phyloP scores from a whole-genome alignment of 2,888 invertebrate genomes.

The Arrhopalites spinosus region DNA sequence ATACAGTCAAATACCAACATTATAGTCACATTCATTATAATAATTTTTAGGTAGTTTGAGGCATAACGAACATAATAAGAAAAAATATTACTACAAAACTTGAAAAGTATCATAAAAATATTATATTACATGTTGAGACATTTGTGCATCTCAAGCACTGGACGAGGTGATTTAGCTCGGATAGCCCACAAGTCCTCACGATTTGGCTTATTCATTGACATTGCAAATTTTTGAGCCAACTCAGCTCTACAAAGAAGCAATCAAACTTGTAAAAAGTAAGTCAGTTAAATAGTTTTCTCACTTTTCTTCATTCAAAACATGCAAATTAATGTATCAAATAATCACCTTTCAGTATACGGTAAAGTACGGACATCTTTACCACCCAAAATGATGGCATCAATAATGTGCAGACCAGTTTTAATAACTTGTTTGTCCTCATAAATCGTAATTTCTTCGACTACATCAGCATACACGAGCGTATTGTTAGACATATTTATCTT shows the following conservation, averaged over 20 bases:
- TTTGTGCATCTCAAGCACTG: slow-evolving; percentile 64
- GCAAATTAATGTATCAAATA: slow-evolving; percentile 6
- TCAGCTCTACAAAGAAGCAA: slow-evolving; percentile 59
- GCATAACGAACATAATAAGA: neutral
- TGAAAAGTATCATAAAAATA: too few species aligned
- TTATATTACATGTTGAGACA: slow-evolving; percentile 60
- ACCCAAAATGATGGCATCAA: slow-evolving; percentile 75
- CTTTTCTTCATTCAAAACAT: slow-evolving; percentile 9
- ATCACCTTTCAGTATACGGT: slow-evolving; percentile 71
- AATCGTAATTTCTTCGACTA: slow-evolving; percentile 70
- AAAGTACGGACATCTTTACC: slow-evolving; percentile 68
- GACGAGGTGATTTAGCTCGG: slow-evolving; percentile 66
- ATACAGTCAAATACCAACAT: neutral
- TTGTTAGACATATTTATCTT: neutral
- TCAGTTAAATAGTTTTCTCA: neutral
- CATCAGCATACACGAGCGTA: slow-evolving; percentile 75
- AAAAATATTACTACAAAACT: too few species aligned
- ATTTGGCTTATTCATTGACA: slow-evolving; percentile 71
- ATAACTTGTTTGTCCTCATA: slow-evolving; percentile 64
- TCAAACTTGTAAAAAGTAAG: slow-evolving; percentile 14
- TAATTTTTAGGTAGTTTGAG: neutral
- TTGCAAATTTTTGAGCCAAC: slow-evolving; percentile 70
- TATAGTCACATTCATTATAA: neutral
- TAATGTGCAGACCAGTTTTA: slow-evolving; percentile 68
- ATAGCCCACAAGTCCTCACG: slow-evolving; percentile 64